phyloP scores from a whole-genome alignment of 2,797 vertebrate genomes.

The Galaxias olidus region DNA sequence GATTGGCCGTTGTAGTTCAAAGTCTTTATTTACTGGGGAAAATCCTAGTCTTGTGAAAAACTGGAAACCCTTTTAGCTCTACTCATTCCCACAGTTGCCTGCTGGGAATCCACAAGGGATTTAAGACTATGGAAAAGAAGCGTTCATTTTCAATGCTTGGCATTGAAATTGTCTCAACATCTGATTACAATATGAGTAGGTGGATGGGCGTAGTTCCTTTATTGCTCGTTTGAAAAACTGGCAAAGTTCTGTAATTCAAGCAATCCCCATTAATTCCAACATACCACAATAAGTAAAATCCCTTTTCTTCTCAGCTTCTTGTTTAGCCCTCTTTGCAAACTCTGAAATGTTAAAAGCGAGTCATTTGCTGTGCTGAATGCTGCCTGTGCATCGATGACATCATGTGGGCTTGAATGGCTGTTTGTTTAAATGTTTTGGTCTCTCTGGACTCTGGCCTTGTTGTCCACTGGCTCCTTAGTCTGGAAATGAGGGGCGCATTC shows the following conservation, averaged over 20 bases:
- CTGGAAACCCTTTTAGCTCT: constrained; percentile 3
- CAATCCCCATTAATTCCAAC: not conserved
- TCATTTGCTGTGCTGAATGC: too few relatives aligned
- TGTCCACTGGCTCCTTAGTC: constrained; percentile 12
- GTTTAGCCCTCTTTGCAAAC: too few relatives aligned
- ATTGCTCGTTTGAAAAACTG: not conserved
- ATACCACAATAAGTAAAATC: too few relatives aligned
- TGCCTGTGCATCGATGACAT: constrained; percentile 52
- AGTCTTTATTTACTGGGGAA: constrained; percentile 18
- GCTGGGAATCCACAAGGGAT: constrained; percentile 29
- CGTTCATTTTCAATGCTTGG: constrained; percentile 20
- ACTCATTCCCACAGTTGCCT: not conserved
- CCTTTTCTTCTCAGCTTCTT: too few relatives aligned
- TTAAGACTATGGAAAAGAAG: not conserved
- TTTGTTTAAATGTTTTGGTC: constrained; percentile 69
- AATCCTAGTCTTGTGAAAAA: constrained; percentile 37
- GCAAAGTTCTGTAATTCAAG: not conserved
- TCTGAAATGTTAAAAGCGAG: too few relatives aligned
- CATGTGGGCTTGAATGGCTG: constrained; percentile 66
- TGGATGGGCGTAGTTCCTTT: constrained; percentile 9
- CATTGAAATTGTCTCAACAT: constrained; percentile 27
- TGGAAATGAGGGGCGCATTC: not conserved
- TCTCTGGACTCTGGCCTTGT: constrained; percentile 71
- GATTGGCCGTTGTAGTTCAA: constrained; percentile 22
- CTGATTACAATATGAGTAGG: constrained; percentile 7